Conservation (phyloP, 1,140 invertebrate genomes). For the Caenorhabditis inopinata region DNA sequence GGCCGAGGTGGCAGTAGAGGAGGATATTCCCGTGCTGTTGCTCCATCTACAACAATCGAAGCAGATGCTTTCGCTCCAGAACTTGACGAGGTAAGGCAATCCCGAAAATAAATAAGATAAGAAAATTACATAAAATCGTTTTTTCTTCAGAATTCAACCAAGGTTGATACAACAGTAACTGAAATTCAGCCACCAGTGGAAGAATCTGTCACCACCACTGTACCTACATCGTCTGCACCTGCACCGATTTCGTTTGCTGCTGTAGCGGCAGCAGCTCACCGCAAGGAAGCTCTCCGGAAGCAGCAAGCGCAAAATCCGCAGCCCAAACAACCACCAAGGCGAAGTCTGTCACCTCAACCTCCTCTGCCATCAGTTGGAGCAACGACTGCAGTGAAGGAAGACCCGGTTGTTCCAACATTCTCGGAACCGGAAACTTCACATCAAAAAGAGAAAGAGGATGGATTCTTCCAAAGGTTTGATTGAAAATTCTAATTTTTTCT, state of each 20-base stretch:
- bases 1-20: conserved; percentile 14
- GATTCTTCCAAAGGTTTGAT: neutral
- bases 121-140: neutral
- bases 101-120: neutral
- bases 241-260: conserved; percentile 41
- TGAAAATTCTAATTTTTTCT: neutral
- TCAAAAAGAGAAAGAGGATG: neutral
- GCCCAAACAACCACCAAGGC: neutral
- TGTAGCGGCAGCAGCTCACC: conserved; percentile 37
- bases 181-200: neutral
- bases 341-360: conserved; percentile 21
- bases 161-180: neutral
- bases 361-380: neutral
- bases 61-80: neutral
- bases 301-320: neutral
- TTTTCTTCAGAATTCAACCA: conserved; percentile 11
- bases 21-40: conserved; percentile 4
- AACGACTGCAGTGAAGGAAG: neutral
- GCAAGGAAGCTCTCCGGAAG: conserved; percentile 4
- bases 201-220: neutral
- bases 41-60: neutral
- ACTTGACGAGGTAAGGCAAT: neutral
- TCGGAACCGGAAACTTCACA: conserved; percentile 9
- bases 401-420: neutral
- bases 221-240: neutral